Conservation (phyloP, 2,113 vertebrate genomes). For the Cheirogaleus medius region DNA sequence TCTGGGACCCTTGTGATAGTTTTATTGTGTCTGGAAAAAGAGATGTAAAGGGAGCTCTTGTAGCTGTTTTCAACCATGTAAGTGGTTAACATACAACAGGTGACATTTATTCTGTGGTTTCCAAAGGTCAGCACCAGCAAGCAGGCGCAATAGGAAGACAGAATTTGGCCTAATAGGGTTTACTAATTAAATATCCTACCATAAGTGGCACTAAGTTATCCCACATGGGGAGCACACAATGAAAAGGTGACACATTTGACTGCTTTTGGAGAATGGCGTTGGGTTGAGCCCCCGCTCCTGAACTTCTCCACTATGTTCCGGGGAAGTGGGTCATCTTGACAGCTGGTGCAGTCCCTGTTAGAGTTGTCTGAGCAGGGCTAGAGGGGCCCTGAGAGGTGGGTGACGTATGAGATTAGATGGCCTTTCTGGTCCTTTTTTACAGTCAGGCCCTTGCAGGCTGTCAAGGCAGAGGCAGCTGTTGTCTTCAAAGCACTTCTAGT, state of each 20-base stretch:
- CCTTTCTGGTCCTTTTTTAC: background rate
- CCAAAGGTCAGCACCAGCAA: background rate
- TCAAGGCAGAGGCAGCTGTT: background rate
- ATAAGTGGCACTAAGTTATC: background rate
- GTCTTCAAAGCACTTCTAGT: background rate
- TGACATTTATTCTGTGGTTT: background rate
- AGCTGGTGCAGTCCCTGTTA: too few species aligned
- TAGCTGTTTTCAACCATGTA: background rate
- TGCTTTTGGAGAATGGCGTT: background rate
- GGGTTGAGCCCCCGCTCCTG: background rate
- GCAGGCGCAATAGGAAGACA: background rate
- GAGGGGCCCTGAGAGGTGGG: background rate
- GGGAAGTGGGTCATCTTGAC: background rate
- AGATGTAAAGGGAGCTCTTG: rapidly evolving
- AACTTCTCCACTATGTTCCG: background rate
- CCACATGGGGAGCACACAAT: background rate
- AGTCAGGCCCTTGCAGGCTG: background rate
- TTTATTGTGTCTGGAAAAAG: background rate
- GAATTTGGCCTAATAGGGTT: background rate
- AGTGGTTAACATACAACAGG: background rate
- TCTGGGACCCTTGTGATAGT: background rate
- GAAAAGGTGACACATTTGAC: background rate
- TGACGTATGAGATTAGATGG: too few species aligned
- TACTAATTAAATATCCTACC: background rate
- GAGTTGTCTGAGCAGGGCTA: background rate